phyloP scores from a whole-genome alignment of 1,140 invertebrate genomes.

The Bathynomus jamesi region DNA sequence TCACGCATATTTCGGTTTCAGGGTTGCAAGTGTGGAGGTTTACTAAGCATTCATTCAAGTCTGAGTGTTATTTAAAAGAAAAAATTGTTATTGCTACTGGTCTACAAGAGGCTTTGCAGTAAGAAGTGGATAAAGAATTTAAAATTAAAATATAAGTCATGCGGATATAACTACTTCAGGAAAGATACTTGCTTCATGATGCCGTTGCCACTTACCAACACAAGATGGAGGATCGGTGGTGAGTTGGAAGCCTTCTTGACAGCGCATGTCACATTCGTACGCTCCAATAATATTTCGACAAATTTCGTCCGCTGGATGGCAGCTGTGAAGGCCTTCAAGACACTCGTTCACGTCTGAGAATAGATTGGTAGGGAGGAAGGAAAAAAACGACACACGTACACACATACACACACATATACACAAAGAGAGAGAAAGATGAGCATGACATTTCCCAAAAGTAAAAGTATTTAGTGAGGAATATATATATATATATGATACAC shows the following conservation, averaged over 20 bases:
- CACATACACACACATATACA: slow-evolving; percentile 4
- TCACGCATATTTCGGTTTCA: slow-evolving; percentile 30
- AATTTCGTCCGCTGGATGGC: slow-evolving; percentile 39
- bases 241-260: slow-evolving; percentile 55
- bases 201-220: slow-evolving; percentile 42
- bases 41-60: slow-evolving; percentile 16
- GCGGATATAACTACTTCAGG: too few relatives aligned
- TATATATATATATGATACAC: too few relatives aligned
- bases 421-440: not conserved
- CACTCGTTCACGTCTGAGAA: slow-evolving; percentile 42
- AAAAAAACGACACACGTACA: not conserved
- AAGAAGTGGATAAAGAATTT: too few relatives aligned
- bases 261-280: slow-evolving; percentile 54
- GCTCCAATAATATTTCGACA: slow-evolving; percentile 61
- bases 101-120: too few relatives aligned
- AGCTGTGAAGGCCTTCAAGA: slow-evolving; percentile 37
- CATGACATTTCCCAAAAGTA: not conserved
- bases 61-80: too few relatives aligned
- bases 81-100: too few relatives aligned
- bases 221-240: slow-evolving; percentile 47
- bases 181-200: too few relatives aligned
- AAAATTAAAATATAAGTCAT: too few relatives aligned
- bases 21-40: slow-evolving; percentile 16
- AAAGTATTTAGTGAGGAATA: too few relatives aligned
- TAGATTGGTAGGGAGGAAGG: not conserved